These are phyloP conservation scores for Microctonus hyperodae DNA, from an alignment of 2,888 invertebrate genomes.

Conservation along the genomic window DNA sequence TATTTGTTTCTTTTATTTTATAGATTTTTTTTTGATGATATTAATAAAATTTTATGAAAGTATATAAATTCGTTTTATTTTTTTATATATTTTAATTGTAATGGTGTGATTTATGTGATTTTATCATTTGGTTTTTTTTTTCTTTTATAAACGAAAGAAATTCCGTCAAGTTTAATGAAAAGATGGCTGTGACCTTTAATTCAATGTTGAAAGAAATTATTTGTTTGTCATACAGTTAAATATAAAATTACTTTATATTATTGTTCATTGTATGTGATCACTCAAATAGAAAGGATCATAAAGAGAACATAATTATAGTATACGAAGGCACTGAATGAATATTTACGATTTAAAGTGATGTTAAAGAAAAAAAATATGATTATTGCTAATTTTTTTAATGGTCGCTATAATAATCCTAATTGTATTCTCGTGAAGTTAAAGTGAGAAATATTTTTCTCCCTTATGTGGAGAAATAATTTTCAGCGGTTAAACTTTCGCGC, in stretches of 20 bases:
- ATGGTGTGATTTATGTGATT: background rate
- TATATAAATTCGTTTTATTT: background rate
- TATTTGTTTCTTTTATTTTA: background rate
- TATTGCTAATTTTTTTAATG: no score
- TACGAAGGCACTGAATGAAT: background rate
- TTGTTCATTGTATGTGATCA: background rate
- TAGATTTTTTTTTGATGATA: background rate
- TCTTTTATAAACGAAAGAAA: background rate
- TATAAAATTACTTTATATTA: background rate
- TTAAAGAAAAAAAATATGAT: background rate
- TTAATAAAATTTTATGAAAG: background rate
- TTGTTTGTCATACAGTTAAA: background rate
- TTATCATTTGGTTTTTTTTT: background rate
- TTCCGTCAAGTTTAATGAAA: background rate
- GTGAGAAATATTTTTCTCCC: background rate
- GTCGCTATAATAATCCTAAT: no score
- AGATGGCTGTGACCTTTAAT: background rate
- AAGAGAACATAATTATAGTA: background rate
- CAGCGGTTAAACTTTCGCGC: background rate
- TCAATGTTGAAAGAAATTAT: background rate
- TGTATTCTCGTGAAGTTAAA: background rate
- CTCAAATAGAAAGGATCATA: background rate
- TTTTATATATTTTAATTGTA: background rate
- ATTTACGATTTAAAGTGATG: background rate
- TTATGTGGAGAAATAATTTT: background rate